Percentiles rank a stretch among this genome's conserved stretches.
phyloP scores from a whole-genome alignment of 2,113 vertebrate genomes.

The Zeus faber region DNA sequence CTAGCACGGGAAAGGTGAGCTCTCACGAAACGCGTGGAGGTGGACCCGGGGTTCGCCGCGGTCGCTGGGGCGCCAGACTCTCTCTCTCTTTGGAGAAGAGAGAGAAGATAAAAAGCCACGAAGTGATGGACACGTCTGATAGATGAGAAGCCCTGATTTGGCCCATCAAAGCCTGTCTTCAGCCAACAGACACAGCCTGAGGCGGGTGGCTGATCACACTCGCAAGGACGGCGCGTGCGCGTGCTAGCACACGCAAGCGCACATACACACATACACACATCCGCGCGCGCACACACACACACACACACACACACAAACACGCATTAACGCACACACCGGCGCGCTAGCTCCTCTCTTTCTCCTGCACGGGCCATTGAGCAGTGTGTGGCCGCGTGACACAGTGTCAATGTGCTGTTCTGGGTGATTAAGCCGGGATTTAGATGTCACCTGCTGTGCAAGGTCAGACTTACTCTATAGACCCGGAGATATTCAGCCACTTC shows the following conservation, averaged over 20 bases:
- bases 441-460: slow-evolving; percentile 1
- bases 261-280: slow-evolving; percentile 8
- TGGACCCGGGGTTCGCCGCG: slow-evolving; percentile 21
- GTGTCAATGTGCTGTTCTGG: slow-evolving; percentile 1
- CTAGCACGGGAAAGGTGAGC: no score
- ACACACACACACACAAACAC: slow-evolving; percentile 5
- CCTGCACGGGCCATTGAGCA: slow-evolving; percentile 18
- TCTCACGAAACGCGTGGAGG: not conserved
- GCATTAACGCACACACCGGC: not conserved
- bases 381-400: not conserved
- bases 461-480: not conserved
- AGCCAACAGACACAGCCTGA: slow-evolving; percentile 64
- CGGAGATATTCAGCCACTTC: not conserved
- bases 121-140: slow-evolving; percentile 56
- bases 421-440: not conserved
- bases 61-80: slow-evolving; percentile 39
- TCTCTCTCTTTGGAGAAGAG: slow-evolving; percentile 20
- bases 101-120: slow-evolving; percentile 41
- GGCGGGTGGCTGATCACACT: slow-evolving; percentile 46
- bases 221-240: slow-evolving; percentile 20
- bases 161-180: slow-evolving; percentile 60
- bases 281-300: slow-evolving; percentile 5
- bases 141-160: slow-evolving; percentile 59
- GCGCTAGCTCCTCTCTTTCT: not conserved
- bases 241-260: slow-evolving; percentile 9